Base-by-base conservation (phyloP, 2,113 vertebrate species). In the Cochlearius cochlearius region DNA sequence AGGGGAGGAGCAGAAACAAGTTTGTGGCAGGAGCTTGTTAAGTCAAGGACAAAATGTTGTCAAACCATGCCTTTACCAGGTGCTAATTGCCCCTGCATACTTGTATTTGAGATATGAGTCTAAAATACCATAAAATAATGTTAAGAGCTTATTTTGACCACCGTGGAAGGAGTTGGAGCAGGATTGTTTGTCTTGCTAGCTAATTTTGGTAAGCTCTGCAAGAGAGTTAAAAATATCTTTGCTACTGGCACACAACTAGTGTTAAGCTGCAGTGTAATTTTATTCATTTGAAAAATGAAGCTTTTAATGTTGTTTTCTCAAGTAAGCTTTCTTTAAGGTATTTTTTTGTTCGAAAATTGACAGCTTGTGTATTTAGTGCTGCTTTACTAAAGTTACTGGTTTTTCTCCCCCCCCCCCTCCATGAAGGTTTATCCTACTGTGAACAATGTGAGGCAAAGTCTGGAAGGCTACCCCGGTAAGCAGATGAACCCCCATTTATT, bases 381-480 rank as follows among this genome's bases (percentile, higher is more conserved):
- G 59, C 3, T 1, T 81, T 67, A 86, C 49, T 94, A 64, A 95
- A 64, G 10, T 36, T 64, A 27, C 7, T 20, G 69, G 91, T 38
- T 59, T 30, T 58, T 12, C 60, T 25, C 9, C 16, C 29, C 26
- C 5, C 52, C 34, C 62, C 5, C 81, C 4, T 95, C 27, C 27
- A 1, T 72, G 45, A 97, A 99, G 99, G 95, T 99, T 82, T 99
- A 99, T 96, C 99, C 99, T 36, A 99, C 99, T 53, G 99, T 99
- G 85, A 98, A 99, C 62, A 99, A 99, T 53, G 99, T 99, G 87
- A 98, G 99, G 77, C 99, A 98, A 50, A 99, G 99, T 97, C 98
- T 99, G 95, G 99, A 99, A 98, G 99, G 99, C 16, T 99, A 99
- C 93, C 99, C 99, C 55, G 99, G 99, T 99, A 97, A 97, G 95